Conservation (phyloP, 2,888 invertebrate genomes). For the Dryobotodes eremita region DNA sequence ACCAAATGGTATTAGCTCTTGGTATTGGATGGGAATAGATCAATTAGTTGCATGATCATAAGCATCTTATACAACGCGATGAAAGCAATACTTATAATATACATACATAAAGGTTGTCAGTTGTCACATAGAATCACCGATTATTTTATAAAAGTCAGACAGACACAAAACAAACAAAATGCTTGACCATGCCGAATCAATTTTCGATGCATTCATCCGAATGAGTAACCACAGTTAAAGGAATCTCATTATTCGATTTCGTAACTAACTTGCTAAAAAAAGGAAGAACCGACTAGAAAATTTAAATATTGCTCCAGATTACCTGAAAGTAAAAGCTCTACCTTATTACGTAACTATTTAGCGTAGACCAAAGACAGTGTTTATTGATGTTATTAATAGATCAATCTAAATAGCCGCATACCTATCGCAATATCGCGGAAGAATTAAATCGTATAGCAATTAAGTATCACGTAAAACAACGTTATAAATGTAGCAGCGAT, state of each 20-base stretch:
- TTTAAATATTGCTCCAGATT: constrained; percentile 39
- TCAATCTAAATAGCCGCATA: constrained; percentile 51
- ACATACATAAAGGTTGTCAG: not conserved
- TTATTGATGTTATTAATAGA: constrained; percentile 45
- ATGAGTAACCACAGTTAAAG: constrained; percentile 26
- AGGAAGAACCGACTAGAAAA: constrained; percentile 4
- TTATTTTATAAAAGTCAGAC: not conserved
- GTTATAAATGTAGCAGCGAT: constrained; percentile 30
- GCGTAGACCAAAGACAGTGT: constrained; percentile 41
- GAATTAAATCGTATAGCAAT: constrained; percentile 42
- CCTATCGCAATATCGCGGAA: constrained; percentile 59
- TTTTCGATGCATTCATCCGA: constrained; percentile 15
- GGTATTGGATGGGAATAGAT: no score
- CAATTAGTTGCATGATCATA: not conserved
- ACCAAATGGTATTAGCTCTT: no score
- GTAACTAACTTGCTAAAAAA: constrained; percentile 30
- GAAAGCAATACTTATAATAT: not conserved
- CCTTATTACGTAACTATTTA: constrained; percentile 46
- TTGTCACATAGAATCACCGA: not conserved
- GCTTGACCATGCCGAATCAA: not conserved
- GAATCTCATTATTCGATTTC: constrained; percentile 15
- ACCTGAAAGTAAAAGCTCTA: constrained; percentile 50
- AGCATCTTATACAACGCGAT: not conserved
- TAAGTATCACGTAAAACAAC: constrained; percentile 43
- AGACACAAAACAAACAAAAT: constrained; percentile 15